Evolutionary conservation across 1,140 invertebrate genomes (phyloP).

Genomic region (Temnothorax nylanderi): DNA sequence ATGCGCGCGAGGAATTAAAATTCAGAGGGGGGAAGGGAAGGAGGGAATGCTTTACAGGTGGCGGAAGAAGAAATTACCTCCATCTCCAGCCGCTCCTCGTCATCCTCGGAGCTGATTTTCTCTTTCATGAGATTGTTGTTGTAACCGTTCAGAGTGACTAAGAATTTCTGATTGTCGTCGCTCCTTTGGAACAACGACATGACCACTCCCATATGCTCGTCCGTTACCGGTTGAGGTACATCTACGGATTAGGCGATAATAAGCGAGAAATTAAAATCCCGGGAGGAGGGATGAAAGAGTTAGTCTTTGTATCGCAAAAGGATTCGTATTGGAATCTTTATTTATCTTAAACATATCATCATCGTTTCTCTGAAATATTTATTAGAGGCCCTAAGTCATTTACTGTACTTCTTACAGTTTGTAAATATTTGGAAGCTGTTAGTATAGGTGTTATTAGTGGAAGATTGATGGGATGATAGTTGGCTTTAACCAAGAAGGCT

Average conservation of each 20-base stretch:
- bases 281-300: constrained; percentile 13
- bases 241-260: constrained; percentile 73
- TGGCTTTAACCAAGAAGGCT: too few relatives aligned
- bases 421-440: not conserved
- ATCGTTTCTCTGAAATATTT: not conserved
- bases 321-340: constrained; percentile 7
- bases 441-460: not conserved
- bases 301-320: constrained; percentile 4
- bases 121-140: constrained; percentile 81
- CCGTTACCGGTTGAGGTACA: constrained; percentile 74
- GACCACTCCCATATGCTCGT: constrained; percentile 83
- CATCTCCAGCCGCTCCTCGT: constrained; percentile 81
- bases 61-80: constrained; percentile 76
- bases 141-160: constrained; percentile 84
- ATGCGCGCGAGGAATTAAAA: constrained; percentile 54
- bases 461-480: not conserved
- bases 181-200: constrained; percentile 84
- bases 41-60: not conserved
- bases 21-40: not conserved
- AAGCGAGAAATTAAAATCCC: not conserved
- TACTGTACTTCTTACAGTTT: not conserved
- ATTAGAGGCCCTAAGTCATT: not conserved
- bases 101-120: constrained; percentile 77
- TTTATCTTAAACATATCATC: not conserved
- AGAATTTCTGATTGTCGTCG: constrained; percentile 83